Conservation (phyloP, 2,888 invertebrate genomes). For the Dioctria linearis region DNA sequence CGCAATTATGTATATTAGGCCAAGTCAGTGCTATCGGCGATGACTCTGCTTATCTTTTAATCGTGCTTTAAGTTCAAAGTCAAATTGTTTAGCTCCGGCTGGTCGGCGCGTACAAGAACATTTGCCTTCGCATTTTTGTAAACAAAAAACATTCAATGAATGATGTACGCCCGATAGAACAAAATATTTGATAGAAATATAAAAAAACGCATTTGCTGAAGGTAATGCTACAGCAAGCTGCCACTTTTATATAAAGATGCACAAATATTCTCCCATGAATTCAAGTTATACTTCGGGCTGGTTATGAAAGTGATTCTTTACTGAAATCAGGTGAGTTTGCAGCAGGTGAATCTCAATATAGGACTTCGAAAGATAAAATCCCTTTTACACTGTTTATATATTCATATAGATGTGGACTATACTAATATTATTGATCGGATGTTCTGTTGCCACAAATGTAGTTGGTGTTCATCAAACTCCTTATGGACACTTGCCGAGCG, state of each 20-base stretch:
- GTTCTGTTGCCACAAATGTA: conserved; percentile 45
- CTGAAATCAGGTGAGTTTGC: neutral
- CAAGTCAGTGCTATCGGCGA: too few species aligned
- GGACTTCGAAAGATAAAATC: neutral
- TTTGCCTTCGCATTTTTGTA: neutral
- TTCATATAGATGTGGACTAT: conserved; percentile 54
- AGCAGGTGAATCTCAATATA: neutral
- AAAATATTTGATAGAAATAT: conserved; percentile 5
- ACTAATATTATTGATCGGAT: conserved; percentile 33
- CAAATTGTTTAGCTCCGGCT: neutral
- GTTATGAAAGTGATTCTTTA: neutral
- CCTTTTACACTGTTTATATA: neutral
- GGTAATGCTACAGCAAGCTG: neutral
- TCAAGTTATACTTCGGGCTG: conserved; percentile 1
- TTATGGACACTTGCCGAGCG: conserved; percentile 66
- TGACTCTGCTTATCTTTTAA: too few species aligned
- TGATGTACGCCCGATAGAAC: neutral
- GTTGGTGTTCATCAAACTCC: conserved; percentile 59
- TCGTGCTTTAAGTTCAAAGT: neutral
- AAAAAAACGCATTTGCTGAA: conserved; percentile 16
- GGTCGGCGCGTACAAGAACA: neutral
- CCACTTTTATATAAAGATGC: conserved; percentile 33
- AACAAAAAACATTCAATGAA: conserved; percentile 1
- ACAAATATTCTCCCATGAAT: conserved; percentile 1
- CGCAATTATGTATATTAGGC: too few species aligned